Evolutionary conservation across 1,140 invertebrate genomes (phyloP), one percentile per base, ranked within the genome.

Genomic region (Mamestra configurata): DNA sequence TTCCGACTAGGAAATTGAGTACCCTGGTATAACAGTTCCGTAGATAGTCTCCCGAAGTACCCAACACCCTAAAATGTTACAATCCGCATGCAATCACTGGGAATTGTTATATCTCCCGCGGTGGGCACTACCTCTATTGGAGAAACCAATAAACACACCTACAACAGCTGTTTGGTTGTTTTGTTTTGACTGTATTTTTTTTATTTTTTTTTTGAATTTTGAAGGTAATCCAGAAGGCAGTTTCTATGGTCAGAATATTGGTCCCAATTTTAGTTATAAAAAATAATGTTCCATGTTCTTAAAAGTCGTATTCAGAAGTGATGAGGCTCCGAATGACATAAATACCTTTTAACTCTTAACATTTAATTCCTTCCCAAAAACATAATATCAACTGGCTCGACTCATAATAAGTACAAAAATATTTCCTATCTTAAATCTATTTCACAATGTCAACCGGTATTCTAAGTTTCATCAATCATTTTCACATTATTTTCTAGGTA

Each of bases 401-500:
- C n/a, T n/a, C n/a, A 5, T 18, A 6, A 18, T 61, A 61, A 35
- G 15, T 61, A 35, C n/a, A 61, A 61, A 37, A 61, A 61, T 61
- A 35, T 35, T 37, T 8, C 27, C 0, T 49, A 49, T 49, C 15
- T n/a, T 49, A 55, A 5, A 22, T 24, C 20, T 10, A 20, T 22
- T 55, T 22, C 22, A 37, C 10, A 70, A 68, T 68, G 4, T 22
- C 20, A 43, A 13, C 5, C 18, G 31, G 20, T n/a, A 13, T 1
- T 55, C 3, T 10, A 24, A 27, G 22, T 20, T 43, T 6, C 0
- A 24, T 22, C 4, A 49, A n/a, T 27, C n/a, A 4, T n/a, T n/a
- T n/a, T 53, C 20, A 40, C 13, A 31, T 76, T n/a, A 64, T n/a
- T 64, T 70, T 20, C 77, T 79, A 27, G 64, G 77, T 24, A n/a